Percentiles rank a stretch among this genome's conserved stretches.
These are phyloP conservation scores for Crotalus adamanteus DNA, from an alignment of 2,797 vertebrate species.

Conservation along the genomic window DNA sequence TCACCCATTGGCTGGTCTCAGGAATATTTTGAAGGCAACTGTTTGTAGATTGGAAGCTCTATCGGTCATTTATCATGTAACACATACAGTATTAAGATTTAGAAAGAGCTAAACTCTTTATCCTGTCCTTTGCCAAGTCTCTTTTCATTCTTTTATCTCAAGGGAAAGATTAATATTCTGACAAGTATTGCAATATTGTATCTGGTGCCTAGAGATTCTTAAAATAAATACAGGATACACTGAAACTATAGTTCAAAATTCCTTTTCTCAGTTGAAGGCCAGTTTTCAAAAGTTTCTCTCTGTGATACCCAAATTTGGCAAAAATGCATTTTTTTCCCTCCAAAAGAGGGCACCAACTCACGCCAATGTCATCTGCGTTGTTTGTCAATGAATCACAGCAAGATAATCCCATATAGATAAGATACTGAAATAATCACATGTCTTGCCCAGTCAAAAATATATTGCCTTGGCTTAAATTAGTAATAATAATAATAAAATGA, in stretches of 20 bases:
- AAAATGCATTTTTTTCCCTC: constrained; percentile 18
- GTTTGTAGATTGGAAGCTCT: not conserved
- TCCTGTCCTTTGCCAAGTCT: constrained; percentile 47
- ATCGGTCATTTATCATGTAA: constrained; percentile 56
- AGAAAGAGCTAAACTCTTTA: constrained; percentile 51
- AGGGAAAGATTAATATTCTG: constrained; percentile 58
- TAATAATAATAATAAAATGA: constrained; percentile 39
- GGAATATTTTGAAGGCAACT: not conserved
- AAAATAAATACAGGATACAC: constrained; percentile 55
- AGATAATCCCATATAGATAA: constrained; percentile 38
- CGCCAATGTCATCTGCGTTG: constrained; percentile 26
- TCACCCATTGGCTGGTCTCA: not conserved
- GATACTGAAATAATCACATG: not conserved
- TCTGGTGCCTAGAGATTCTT: constrained; percentile 59
- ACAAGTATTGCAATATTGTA: constrained; percentile 61
- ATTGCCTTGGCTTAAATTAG: constrained; percentile 41
- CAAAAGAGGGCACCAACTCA: constrained; percentile 7
- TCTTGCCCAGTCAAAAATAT: constrained; percentile 43
- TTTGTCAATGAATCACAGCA: constrained; percentile 5
- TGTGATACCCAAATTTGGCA: constrained; percentile 15
- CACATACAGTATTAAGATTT: constrained; percentile 43
- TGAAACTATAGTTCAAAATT: constrained; percentile 47
- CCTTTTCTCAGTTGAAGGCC: not conserved
- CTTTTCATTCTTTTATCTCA: constrained; percentile 43
- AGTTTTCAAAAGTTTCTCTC: constrained; percentile 33